Base-by-base conservation (phyloP, 2,888 invertebrate species). In the Cynaeus angustus region DNA sequence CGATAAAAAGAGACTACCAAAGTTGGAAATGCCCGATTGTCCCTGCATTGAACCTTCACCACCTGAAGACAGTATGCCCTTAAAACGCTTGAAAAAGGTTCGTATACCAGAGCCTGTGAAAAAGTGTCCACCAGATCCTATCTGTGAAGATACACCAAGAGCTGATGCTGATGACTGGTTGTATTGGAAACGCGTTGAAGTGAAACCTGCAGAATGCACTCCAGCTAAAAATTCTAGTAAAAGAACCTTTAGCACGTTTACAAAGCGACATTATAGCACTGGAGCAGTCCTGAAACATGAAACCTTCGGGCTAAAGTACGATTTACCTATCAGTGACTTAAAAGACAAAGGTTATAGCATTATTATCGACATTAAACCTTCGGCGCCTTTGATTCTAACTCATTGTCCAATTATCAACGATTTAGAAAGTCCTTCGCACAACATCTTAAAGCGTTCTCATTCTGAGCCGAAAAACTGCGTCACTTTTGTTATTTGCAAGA, bases 1-100 rank as follows among this genome's bases (percentile, higher is more conserved):
- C 0, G 12, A 52, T 3, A 16, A 9, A 1, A 70, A 70, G 33
- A 30, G 7, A 30, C 45, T 70, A 16, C 70, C 70, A 12, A 59
- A 65, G 26, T 26, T 66, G 8, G 38, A 38, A 14, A 14, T 52
- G 28, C 12, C 58, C 1, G 43, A 69, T 37, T 69, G 69, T 64
- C 65, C 69, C 14, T 69, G 69, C 30, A 55, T 56, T 6, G 48
- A 55, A 16, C 46, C 21, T 1, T 12, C 41, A 26, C 61, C 8
- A 66, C 48, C 65, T 30, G 43, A 41, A 52, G 50, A 53, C 13
- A 66, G 45, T 3, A 64, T 52, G 9, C 43, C 59, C 1, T 53
- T 72, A 26, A 8, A 9, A 16, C 65, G 71, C 12, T 48, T 72
- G 16, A 66, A 65, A 12, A 72, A 71, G 28, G 59, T 56, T 9